phyloP scores from a whole-genome alignment of 2,888 invertebrate genomes.

The Lycophotia porphyrea region DNA sequence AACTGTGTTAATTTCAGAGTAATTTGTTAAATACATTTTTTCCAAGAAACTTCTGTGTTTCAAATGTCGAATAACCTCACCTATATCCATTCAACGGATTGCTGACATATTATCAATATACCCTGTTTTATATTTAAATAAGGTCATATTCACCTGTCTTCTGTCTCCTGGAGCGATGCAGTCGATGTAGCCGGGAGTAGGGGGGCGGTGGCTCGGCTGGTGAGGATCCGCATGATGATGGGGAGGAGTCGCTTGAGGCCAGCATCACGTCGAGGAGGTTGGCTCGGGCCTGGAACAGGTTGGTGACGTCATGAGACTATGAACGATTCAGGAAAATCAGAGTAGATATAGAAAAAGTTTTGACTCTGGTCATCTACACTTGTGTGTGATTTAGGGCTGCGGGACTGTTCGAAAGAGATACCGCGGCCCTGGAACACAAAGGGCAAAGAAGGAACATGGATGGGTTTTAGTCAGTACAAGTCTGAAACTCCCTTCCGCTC shows the following conservation, averaged over 20 bases:
- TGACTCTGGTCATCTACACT: neutral
- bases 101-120: neutral
- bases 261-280: conserved; percentile 94
- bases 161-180: conserved; percentile 93
- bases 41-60: too few relatives aligned
- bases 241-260: conserved; percentile 93
- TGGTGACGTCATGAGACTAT: neutral
- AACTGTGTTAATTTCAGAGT: too few relatives aligned
- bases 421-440: too few relatives aligned
- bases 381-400: neutral
- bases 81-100: neutral
- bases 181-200: conserved; percentile 92
- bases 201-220: conserved; percentile 86
- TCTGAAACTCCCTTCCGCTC: too few relatives aligned
- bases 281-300: conserved; percentile 91
- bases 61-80: too few relatives aligned
- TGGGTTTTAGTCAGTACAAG: too few relatives aligned
- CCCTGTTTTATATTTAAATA: neutral
- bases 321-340: neutral
- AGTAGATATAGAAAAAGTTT: neutral
- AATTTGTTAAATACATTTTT: too few relatives aligned
- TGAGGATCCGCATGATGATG: conserved; percentile 92
- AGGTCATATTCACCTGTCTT: conserved; percentile 92
- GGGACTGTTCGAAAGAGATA: too few relatives aligned
- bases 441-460: too few relatives aligned